phyloP scores from a whole-genome alignment of 2,888 invertebrate genomes.

The Tethea ocularis region DNA sequence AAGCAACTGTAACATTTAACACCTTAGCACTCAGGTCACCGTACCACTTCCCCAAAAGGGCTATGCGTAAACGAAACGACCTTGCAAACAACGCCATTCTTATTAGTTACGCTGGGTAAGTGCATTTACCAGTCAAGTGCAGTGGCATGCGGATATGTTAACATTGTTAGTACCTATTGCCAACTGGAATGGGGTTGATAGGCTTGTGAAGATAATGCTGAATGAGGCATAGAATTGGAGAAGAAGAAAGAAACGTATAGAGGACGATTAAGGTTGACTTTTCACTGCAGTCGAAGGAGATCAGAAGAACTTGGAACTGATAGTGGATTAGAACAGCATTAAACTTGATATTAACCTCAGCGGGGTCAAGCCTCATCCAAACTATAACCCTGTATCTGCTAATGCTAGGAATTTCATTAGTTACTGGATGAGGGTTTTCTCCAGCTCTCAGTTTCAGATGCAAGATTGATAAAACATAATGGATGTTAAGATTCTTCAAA shows the following conservation, averaged over 20 bases:
- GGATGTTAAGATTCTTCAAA: no score
- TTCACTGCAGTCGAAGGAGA: no score
- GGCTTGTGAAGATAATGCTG: neutral
- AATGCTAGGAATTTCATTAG: no score
- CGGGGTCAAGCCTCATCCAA: no score
- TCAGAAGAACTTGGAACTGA: no score
- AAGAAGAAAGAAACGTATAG: neutral
- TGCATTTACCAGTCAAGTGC: conserved; percentile 4
- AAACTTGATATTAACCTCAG: no score
- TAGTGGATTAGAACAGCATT: no score
- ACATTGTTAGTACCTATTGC: neutral
- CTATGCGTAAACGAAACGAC: conserved; percentile 2
- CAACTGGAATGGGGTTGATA: neutral
- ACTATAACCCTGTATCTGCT: no score
- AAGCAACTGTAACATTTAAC: neutral
- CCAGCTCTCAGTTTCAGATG: no score
- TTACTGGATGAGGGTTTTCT: no score
- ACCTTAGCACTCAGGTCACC: neutral
- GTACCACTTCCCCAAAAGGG: neutral
- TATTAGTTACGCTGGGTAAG: neutral
- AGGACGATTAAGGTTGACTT: neutral
- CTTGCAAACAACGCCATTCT: conserved; percentile 8
- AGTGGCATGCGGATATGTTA: conserved; percentile 8
- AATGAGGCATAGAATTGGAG: neutral
- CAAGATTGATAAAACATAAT: no score